Conservation (phyloP, 2,888 invertebrate genomes). For the Biston stratarius region DNA sequence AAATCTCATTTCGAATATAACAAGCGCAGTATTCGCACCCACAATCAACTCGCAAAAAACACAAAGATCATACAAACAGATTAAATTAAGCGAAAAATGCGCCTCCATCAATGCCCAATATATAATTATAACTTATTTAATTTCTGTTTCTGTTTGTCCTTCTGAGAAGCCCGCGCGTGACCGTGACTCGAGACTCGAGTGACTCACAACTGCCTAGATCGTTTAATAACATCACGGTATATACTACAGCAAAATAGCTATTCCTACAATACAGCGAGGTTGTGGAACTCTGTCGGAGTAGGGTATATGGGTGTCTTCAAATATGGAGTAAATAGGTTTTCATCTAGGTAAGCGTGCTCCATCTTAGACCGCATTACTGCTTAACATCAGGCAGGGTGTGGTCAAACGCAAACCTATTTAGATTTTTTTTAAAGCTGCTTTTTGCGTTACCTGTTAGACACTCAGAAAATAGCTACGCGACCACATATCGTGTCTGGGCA, state of each 20-base stretch:
- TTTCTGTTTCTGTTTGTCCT: slow-evolving; percentile 53
- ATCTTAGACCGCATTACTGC: no score
- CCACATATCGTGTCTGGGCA: no score
- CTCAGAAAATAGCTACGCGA: no score
- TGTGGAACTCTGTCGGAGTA: no score
- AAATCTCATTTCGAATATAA: not conserved
- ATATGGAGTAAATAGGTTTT: no score
- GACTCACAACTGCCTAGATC: slow-evolving; percentile 30
- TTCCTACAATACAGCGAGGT: not conserved
- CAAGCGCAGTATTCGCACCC: slow-evolving; percentile 17
- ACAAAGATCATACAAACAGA: slow-evolving; percentile 38
- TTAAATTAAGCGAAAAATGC: slow-evolving; percentile 40
- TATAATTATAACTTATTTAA: slow-evolving; percentile 49
- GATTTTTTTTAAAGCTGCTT: no score
- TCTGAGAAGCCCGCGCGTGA: slow-evolving; percentile 57
- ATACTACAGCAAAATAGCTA: not conserved
- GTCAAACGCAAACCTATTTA: no score
- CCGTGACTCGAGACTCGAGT: slow-evolving; percentile 45
- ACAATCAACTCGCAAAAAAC: slow-evolving; percentile 10
- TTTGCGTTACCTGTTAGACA: no score
- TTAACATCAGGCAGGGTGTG: no score
- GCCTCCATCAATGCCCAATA: slow-evolving; percentile 51
- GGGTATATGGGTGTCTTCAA: no score
- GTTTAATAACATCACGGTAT: slow-evolving; percentile 1
- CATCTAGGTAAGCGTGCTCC: no score